These are phyloP conservation scores for Calycopis cecrops DNA, from an alignment of 1,140 invertebrate species.

Conservation along the genomic window DNA sequence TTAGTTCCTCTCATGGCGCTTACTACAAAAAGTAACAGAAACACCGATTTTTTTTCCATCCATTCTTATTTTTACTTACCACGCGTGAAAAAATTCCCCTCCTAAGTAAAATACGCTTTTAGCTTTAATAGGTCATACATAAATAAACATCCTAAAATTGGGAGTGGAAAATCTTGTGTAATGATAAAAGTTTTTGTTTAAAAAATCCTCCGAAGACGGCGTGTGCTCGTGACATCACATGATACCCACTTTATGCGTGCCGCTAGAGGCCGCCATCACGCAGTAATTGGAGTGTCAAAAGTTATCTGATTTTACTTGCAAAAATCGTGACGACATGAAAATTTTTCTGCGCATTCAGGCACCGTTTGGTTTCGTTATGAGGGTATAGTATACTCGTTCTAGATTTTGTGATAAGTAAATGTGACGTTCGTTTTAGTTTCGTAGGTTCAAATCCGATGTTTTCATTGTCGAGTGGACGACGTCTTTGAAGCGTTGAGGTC, in stretches of 20 bases:
- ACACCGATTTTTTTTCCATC: no score
- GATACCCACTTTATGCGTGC: conserved; percentile 41
- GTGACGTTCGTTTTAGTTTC: not conserved
- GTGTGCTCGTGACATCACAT: conserved; percentile 44
- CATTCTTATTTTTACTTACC: no score
- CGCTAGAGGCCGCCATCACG: conserved; percentile 65
- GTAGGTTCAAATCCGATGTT: no score
- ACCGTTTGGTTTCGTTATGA: conserved; percentile 65
- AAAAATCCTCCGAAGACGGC: conserved; percentile 27
- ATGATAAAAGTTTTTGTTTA: conserved; percentile 49
- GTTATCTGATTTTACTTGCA: conserved; percentile 74
- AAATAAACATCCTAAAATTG: conserved; percentile 1
- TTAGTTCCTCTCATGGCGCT: no score
- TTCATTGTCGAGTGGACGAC: no score
- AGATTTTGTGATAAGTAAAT: conserved; percentile 34
- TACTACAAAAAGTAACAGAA: no score
- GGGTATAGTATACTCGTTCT: conserved; percentile 67
- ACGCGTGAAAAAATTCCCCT: no score
- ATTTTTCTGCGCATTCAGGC: conserved; percentile 56
- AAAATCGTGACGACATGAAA: conserved; percentile 66
- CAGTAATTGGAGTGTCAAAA: conserved; percentile 74
- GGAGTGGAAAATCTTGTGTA: conserved; percentile 16
- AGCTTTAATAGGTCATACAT: no score
- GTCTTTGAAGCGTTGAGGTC: no score
- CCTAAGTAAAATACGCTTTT: no score